Conservation (phyloP, 2,797 vertebrate species). For the Ctenosaura bakeri region DNA sequence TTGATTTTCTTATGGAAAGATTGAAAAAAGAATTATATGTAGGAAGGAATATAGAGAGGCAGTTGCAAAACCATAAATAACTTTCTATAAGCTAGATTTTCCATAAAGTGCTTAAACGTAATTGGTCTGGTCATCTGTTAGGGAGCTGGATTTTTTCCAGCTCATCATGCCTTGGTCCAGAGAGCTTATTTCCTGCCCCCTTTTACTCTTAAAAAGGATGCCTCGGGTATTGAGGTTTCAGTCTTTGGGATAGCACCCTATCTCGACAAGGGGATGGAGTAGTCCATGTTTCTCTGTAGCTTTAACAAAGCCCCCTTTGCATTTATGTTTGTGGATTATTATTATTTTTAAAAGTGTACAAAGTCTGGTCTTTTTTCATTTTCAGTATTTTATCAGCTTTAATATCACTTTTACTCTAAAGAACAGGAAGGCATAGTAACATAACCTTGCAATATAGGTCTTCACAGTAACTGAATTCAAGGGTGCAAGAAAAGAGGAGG, state of each 20-base stretch:
- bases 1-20: conserved; percentile 56
- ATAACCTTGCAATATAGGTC: neutral
- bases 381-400: neutral
- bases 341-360: neutral
- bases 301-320: neutral
- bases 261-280: neutral
- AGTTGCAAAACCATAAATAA: conserved; percentile 46
- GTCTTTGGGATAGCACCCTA: neutral
- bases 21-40: conserved; percentile 43
- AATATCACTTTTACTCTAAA: neutral
- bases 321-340: neutral
- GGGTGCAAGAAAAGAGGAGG: neutral
- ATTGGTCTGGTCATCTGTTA: conserved; percentile 43
- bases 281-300: neutral
- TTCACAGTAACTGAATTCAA: neutral
- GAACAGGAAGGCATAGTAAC: neutral
- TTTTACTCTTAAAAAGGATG: neutral
- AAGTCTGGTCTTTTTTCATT: neutral
- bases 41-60: conserved; percentile 40
- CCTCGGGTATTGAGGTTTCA: conserved; percentile 35
- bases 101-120: conserved; percentile 31
- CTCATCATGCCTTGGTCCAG: conserved; percentile 30
- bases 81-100: conserved; percentile 39
- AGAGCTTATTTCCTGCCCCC: neutral
- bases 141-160: conserved; percentile 35